Evolutionary conservation across 2,888 invertebrate genomes (phyloP).

Genomic region (Choreutis nemorana): DNA sequence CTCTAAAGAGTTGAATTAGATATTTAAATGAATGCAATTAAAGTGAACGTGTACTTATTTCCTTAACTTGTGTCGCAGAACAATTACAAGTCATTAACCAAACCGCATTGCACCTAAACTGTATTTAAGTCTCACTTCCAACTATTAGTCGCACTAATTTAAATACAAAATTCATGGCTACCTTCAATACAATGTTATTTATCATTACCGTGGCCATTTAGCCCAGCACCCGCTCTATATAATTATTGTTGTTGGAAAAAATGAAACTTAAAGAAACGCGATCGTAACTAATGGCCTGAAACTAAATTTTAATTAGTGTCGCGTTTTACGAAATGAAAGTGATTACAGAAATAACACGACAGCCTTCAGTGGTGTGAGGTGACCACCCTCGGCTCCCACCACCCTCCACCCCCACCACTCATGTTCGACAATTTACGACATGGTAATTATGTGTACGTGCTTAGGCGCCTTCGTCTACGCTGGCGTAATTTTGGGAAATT

Average conservation of each 20-base stretch:
- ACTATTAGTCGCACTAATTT: constrained; percentile 56
- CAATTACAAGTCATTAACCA: constrained; percentile 32
- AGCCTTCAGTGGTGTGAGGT: constrained; percentile 36
- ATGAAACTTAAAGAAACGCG: constrained; percentile 62
- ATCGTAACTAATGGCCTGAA: constrained; percentile 63
- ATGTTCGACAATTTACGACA: constrained; percentile 55
- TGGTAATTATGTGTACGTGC: constrained; percentile 57
- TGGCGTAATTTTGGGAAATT: constrained; percentile 62
- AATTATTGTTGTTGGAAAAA: constrained; percentile 61
- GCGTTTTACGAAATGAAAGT: constrained; percentile 63
- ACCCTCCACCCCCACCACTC: constrained; percentile 31
- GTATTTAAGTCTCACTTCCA: constrained; percentile 51
- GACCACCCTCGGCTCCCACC: constrained; percentile 19
- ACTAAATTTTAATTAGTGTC: constrained; percentile 69
- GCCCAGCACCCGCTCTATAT: constrained; percentile 51
- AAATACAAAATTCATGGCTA: constrained; percentile 61
- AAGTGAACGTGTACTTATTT: too few relatives aligned
- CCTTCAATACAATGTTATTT: constrained; percentile 59
- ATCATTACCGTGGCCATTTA: constrained; percentile 61
- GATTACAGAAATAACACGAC: constrained; percentile 63
- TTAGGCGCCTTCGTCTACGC: constrained; percentile 42
- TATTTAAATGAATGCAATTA: background rate
- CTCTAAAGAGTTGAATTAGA: background rate
- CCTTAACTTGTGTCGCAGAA: constrained; percentile 15
- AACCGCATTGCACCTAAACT: constrained; percentile 33